Evolutionary conservation across 2,797 vertebrate species (phyloP).

Genomic region (Ctenopoma multispine): DNA sequence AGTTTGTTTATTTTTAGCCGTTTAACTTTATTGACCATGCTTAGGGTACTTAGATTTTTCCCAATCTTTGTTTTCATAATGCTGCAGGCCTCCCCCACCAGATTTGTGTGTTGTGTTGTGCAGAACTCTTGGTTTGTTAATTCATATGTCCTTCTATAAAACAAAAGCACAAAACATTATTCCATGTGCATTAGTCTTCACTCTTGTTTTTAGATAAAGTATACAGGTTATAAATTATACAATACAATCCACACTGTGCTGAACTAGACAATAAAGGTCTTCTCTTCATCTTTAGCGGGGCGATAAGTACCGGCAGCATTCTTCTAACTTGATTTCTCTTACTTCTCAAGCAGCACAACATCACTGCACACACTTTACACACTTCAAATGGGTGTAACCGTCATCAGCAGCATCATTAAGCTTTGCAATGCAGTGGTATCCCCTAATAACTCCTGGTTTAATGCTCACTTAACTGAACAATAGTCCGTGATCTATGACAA

Average conservation of each 20-base stretch:
- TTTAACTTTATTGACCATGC: constrained; percentile 62
- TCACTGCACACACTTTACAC: constrained; percentile 1
- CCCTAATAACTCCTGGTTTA: constrained; percentile 32
- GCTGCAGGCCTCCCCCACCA: constrained; percentile 2
- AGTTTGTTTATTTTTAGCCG: constrained; percentile 81
- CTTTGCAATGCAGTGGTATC: constrained; percentile 23
- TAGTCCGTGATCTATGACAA: constrained; percentile 48
- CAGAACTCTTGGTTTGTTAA: background rate
- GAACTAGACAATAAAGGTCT: background rate
- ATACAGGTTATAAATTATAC: constrained; percentile 2
- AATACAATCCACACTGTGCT: background rate
- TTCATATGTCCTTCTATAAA: background rate
- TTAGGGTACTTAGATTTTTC: constrained; percentile 38
- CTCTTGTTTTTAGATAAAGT: background rate
- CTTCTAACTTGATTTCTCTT: background rate
- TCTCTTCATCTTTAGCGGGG: background rate
- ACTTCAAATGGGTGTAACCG: background rate
- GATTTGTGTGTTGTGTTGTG: constrained; percentile 21
- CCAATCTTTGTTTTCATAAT: constrained; percentile 40
- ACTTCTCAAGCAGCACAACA: background rate
- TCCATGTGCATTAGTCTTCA: background rate
- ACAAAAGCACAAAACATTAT: background rate
- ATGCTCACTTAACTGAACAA: constrained; percentile 36
- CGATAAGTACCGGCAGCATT: background rate
- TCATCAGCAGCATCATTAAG: constrained; percentile 45